These are phyloP conservation scores for Octonoba sinensis DNA, from an alignment of 2,888 invertebrate species.

Conservation along the genomic window DNA sequence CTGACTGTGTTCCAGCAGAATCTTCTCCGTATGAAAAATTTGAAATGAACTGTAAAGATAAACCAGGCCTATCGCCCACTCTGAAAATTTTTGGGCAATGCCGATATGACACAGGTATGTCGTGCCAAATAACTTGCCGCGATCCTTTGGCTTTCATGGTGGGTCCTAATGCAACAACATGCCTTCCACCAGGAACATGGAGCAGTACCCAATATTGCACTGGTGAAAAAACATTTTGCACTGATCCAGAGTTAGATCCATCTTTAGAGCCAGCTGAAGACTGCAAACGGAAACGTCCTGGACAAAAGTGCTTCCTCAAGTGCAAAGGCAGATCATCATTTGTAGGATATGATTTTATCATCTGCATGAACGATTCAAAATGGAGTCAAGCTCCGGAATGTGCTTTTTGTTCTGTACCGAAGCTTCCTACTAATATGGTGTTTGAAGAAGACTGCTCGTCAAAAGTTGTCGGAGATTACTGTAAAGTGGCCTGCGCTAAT, in stretches of 20 bases:
- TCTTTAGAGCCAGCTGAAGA: background rate
- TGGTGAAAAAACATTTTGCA: conserved; percentile 19
- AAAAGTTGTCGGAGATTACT: background rate
- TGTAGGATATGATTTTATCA: background rate
- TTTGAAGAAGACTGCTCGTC: background rate
- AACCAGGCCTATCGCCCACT: conserved; percentile 1
- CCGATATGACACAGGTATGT: background rate
- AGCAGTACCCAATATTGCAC: conserved; percentile 8
- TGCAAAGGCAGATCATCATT: conserved; percentile 4
- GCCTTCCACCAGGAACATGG: conserved; percentile 23
- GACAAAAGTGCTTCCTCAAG: conserved; percentile 5
- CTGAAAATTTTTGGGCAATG: conserved; percentile 15
- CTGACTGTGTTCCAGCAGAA: conserved; percentile 4
- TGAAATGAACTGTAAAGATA: conserved; percentile 6
- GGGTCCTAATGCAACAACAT: conserved; percentile 27
- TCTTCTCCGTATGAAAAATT: conserved; percentile 3
- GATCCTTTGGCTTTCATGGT: conserved; percentile 4
- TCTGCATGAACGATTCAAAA: conserved; percentile 8
- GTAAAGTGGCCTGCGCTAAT: conserved; percentile 1
- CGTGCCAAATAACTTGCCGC: conserved; percentile 10
- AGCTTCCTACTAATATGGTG: background rate
- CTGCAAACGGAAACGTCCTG: background rate
- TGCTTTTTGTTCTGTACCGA: background rate
- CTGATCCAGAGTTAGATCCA: background rate
- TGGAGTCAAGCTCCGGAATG: conserved; percentile 14